These are phyloP conservation scores for Ectobius pallidus DNA, from an alignment of 2,888 invertebrate species.

Conservation along the genomic window DNA sequence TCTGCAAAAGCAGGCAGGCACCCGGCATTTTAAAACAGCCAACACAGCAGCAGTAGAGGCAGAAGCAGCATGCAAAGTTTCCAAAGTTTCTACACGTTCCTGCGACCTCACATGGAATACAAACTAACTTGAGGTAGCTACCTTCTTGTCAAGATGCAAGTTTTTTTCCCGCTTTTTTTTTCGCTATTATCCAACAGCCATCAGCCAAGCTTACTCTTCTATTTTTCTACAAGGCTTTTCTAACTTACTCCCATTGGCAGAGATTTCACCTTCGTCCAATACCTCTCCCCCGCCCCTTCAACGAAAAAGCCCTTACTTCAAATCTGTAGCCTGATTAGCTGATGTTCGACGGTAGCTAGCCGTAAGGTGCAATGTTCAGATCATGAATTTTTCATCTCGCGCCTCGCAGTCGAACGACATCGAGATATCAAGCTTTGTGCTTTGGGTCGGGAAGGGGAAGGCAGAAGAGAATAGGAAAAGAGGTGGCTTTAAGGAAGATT, in stretches of 20 bases:
- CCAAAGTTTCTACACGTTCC: slow-evolving; percentile 34
- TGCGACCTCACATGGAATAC: slow-evolving; percentile 9
- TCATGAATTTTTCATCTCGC: slow-evolving; percentile 33
- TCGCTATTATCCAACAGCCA: background rate
- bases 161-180: too few relatives aligned
- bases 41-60: slow-evolving; percentile 26
- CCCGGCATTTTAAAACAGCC: slow-evolving; percentile 16
- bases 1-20: too few relatives aligned
- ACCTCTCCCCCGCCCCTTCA: background rate
- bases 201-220: background rate
- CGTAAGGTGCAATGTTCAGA: slow-evolving; percentile 16
- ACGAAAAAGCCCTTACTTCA: background rate
- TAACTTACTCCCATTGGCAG: background rate
- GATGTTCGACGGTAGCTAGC: slow-evolving; percentile 2
- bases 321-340: slow-evolving; percentile 31
- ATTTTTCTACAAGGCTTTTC: background rate
- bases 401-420: background rate
- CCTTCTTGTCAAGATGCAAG: background rate
- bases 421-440: slow-evolving; percentile 6
- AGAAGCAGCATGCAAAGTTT: slow-evolving; percentile 34
- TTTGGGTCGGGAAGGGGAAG: background rate
- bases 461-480: background rate
- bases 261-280: slow-evolving; percentile 11
- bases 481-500: slow-evolving; percentile 1
- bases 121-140: background rate